Base-by-base conservation (phyloP, 1,140 invertebrate species). In the Drosophila baimaii region DNA sequence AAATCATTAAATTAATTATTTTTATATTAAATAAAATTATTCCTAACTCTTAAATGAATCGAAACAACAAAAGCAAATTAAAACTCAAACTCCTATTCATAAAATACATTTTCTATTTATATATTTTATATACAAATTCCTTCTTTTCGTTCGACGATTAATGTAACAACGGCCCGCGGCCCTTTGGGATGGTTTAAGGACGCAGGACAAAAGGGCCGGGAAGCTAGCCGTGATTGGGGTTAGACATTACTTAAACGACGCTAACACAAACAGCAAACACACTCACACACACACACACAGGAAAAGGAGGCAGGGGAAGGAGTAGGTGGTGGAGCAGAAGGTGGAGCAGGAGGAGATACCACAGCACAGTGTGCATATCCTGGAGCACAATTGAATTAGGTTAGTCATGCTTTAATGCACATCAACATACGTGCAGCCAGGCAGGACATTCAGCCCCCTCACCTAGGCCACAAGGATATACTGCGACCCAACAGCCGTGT, bases 341-440 rank as follows among this genome's bases (percentile, higher is more conserved):
- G 12, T 10, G 35, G 5, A 2, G 17, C 10, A 7, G 1, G 19
- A n/a, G 62, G 35, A 35, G 46, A 66, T 54, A 41, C 61, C 33
- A 72, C 13, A 29, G 47, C 66, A 47, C 23, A 57, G 72, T 79
- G 80, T 82, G 80, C 74, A 85, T 89, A 89, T 89, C 84, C 84
- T 89, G 84, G 73, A 89, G 84, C 81, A 89, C 81, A 89, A 89
- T 89, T 89, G 84, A 89, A 89, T 89, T 89, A 84, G 84, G 84
- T 89, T 89, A 89, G 84, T 84, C 85, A 89, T 89, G 84, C 84
- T 81, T 89, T 89, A 89, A 89, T 89, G 84, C 84, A 89, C 85
- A 89, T 89, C 84, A 89, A 79, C 77, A 89, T 89, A 89, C 84
- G 70, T 84, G 84, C 84, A 90, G 58, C 77, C 84, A 88, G 79